A percentile compares a stretch with the other conserved stretches of the same genome.
Conservation (phyloP, 1,140 invertebrate species). For the Drusus annulatus region DNA sequence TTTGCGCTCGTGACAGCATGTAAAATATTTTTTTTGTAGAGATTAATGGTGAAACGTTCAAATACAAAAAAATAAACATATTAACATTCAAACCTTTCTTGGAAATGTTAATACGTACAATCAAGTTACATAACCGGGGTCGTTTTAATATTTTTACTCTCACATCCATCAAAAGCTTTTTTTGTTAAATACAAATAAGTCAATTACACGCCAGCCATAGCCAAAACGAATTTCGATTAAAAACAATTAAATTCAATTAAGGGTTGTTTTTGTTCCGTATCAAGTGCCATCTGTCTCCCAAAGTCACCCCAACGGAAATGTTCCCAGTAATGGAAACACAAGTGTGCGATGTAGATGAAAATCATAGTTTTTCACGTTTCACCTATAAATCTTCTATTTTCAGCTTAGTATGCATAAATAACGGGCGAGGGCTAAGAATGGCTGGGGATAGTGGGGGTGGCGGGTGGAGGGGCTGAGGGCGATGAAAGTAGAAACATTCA, state of each 20-base stretch:
- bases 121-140: no score
- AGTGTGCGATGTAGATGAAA: constrained; percentile 52
- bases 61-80: no score
- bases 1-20: no score
- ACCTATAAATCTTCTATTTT: constrained; percentile 58
- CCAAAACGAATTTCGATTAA: no score
- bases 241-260: constrained; percentile 10
- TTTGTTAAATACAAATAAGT: no score
- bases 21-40: no score
- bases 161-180: no score
- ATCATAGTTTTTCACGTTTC: constrained; percentile 55
- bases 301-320: constrained; percentile 22
- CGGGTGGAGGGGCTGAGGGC: background rate
- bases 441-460: background rate
- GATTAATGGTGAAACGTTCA: no score
- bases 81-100: no score
- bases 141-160: no score
- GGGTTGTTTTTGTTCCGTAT: constrained; percentile 10
- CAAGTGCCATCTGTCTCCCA: constrained; percentile 16
- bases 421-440: constrained; percentile 16
- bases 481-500: constrained; percentile 26
- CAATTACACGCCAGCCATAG: no score
- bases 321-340: constrained; percentile 26
- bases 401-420: constrained; percentile 59
- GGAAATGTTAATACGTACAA: no score